phyloP scores from a whole-genome alignment of 2,888 invertebrate genomes.

The Ichneumon xanthorius region DNA sequence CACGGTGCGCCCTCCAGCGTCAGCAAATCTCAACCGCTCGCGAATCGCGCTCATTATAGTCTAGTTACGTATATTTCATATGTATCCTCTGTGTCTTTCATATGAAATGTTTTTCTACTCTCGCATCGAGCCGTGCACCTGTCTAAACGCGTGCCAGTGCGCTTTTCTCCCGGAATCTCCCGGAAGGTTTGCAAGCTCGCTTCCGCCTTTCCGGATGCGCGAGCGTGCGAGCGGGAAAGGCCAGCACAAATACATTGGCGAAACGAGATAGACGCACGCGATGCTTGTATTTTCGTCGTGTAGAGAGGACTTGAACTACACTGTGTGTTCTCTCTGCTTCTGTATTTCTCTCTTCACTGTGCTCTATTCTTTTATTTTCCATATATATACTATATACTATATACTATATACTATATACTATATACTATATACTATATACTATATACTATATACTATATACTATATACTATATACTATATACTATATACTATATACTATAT shows the following conservation, averaged over 20 bases:
- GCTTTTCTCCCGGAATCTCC: slow-evolving; percentile 57
- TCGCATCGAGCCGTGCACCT: slow-evolving; percentile 34
- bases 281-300: slow-evolving; percentile 37
- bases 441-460: neutral
- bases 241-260: slow-evolving; percentile 41
- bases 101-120: slow-evolving; percentile 16
- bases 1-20: no score
- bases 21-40: no score
- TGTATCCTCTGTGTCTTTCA: neutral
- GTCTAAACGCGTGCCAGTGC: slow-evolving; percentile 59
- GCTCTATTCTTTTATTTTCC: slow-evolving; percentile 50
- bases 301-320: slow-evolving; percentile 22
- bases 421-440: neutral
- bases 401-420: neutral
- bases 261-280: slow-evolving; percentile 48
- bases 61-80: neutral
- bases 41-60: no score
- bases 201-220: slow-evolving; percentile 41
- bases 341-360: slow-evolving; percentile 44
- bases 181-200: slow-evolving; percentile 61
- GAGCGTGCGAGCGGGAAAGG: slow-evolving; percentile 55
- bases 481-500: neutral
- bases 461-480: no score
- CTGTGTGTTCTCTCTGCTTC: slow-evolving; percentile 41
- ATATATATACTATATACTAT: no score